Conservation (phyloP, 1,140 invertebrate genomes). For the Drosophila ananassae region DNA sequence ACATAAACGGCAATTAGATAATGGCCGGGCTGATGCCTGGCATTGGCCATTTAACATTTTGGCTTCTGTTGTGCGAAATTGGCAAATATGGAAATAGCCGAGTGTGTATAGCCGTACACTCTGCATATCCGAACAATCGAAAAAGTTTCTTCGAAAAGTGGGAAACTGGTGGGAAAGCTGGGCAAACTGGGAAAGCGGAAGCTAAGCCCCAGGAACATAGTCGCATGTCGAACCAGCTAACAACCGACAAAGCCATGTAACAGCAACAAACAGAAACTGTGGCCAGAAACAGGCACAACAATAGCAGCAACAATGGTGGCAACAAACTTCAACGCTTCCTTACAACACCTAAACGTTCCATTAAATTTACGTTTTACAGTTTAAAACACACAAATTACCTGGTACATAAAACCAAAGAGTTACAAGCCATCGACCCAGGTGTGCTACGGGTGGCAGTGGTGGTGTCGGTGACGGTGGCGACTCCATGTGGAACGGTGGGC, state of each 20-base stretch:
- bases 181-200: slow-evolving; percentile 3
- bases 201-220: slow-evolving; percentile 13
- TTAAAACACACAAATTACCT: slow-evolving; percentile 75
- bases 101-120: not conserved
- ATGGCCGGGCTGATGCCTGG: slow-evolving; percentile 10
- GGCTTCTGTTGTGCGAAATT: not conserved
- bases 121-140: slow-evolving; percentile 23
- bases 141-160: slow-evolving; percentile 27
- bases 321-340: slow-evolving; percentile 31
- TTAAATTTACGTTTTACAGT: slow-evolving; percentile 80
- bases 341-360: slow-evolving; percentile 77
- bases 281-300: slow-evolving; percentile 17
- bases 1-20: slow-evolving; percentile 20
- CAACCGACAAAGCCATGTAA: slow-evolving; percentile 37
- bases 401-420: slow-evolving; percentile 70
- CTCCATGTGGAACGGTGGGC: slow-evolving; percentile 21
- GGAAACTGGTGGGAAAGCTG: not conserved
- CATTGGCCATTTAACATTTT: slow-evolving; percentile 6
- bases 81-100: slow-evolving; percentile 26
- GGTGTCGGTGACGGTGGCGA: not conserved
- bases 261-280: slow-evolving; percentile 11
- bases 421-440: slow-evolving; percentile 46
- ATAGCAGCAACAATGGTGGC: slow-evolving; percentile 2
- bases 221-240: slow-evolving; percentile 23
- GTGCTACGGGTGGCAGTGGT: slow-evolving; percentile 4